phyloP scores from a whole-genome alignment of 92 coral and sea anemone species.

The Scolanthus callimorphus region DNA sequence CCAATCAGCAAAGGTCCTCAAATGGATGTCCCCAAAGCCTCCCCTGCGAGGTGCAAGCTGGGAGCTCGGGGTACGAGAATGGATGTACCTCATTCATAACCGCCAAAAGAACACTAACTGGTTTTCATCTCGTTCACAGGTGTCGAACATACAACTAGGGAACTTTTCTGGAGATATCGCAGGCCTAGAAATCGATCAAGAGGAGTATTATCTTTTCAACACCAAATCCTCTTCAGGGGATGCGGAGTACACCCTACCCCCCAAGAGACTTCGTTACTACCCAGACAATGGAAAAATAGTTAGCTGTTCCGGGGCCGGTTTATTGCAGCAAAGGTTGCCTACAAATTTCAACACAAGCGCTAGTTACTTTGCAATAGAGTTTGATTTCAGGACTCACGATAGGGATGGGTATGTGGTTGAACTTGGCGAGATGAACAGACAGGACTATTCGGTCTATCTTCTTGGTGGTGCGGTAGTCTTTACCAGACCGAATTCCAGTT shows the following conservation, averaged over 20 bases:
- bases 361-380: slow-evolving; percentile 16
- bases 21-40: too few relatives aligned
- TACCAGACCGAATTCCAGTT: too few relatives aligned
- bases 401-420: slow-evolving; percentile 55
- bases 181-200: slow-evolving; percentile 34
- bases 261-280: slow-evolving; percentile 15
- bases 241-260: slow-evolving; percentile 27
- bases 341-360: slow-evolving; percentile 43
- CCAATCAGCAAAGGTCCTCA: too few relatives aligned
- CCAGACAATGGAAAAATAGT: slow-evolving; percentile 49
- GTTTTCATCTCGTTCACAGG: too few relatives aligned
- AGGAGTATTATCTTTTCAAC: slow-evolving; percentile 43
- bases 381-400: slow-evolving; percentile 62
- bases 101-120: too few relatives aligned
- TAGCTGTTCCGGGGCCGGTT: slow-evolving; percentile 60
- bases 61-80: too few relatives aligned
- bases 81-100: too few relatives aligned
- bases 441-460: slow-evolving; percentile 26
- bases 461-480: slow-evolving; percentile 5
- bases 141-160: too few relatives aligned
- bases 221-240: slow-evolving; percentile 23
- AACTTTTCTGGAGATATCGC: slow-evolving; percentile 56
- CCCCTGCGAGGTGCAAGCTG: too few relatives aligned
- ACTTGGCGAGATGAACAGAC: slow-evolving; percentile 25
- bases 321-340: slow-evolving; percentile 40